Evolutionary conservation across 2,113 vertebrate species (phyloP).

Genomic region (Cryptoleucopteryx plumbea): DNA sequence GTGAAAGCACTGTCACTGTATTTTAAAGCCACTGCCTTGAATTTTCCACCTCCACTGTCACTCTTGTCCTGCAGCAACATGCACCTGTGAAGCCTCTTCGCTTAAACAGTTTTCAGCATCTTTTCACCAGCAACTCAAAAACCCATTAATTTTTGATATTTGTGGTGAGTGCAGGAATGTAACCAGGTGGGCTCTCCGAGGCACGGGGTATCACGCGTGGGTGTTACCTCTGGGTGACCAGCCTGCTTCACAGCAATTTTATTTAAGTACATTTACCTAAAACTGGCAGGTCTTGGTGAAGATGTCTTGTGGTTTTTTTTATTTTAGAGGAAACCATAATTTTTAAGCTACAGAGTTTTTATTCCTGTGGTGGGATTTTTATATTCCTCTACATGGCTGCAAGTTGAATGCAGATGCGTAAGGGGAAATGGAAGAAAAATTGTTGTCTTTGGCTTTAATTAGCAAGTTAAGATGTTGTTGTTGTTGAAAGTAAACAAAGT

Average conservation of each 20-base stretch:
- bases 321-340: background rate
- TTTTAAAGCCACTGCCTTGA: background rate
- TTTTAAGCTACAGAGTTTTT: background rate
- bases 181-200: too few relatives aligned
- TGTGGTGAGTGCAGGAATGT: background rate
- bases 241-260: background rate
- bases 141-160: rapidly evolving
- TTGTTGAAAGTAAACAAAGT: background rate
- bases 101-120: background rate
- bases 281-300: background rate
- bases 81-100: background rate
- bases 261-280: background rate
- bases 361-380: rapidly evolving
- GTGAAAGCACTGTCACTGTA: rapidly evolving
- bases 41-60: rapidly evolving
- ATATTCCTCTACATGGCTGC: too few relatives aligned
- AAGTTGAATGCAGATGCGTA: rapidly evolving
- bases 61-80: rapidly evolving
- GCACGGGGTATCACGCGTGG: rapidly evolving
- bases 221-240: too few relatives aligned
- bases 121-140: background rate
- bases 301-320: too few relatives aligned
- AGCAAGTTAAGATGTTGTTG: background rate
- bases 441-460: background rate
- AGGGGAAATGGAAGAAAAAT: background rate